phyloP scores from a whole-genome alignment of 2,797 vertebrate species.

The Oryzias dopingdopingensis region DNA sequence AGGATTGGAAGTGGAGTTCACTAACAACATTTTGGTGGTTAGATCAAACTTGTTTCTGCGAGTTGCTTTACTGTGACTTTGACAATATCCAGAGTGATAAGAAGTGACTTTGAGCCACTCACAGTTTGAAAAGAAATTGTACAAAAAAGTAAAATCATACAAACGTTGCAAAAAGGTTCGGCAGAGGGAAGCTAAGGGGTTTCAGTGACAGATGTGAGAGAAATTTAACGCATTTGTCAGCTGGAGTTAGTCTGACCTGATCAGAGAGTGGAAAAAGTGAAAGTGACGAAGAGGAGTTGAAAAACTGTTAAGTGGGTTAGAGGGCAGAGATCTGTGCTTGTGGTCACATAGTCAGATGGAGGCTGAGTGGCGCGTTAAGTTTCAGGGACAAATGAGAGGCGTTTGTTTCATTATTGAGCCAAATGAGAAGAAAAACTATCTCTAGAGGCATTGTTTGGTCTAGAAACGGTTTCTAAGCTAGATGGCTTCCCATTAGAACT shows the following conservation, averaged over 20 bases:
- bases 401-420: constrained; percentile 47
- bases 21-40: too few species aligned
- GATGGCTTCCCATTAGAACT: too few species aligned
- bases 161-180: too few species aligned
- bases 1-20: too few species aligned
- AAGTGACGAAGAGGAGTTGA: constrained; percentile 9
- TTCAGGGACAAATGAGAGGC: constrained; percentile 65
- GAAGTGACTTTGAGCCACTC: too few species aligned
- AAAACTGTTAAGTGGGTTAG: constrained; percentile 37
- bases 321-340: constrained; percentile 7
- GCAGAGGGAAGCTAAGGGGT: background rate
- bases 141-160: too few species aligned
- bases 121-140: too few species aligned
- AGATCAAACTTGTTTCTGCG: too few species aligned
- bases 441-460: background rate
- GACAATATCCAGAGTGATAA: too few species aligned
- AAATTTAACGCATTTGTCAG: background rate
- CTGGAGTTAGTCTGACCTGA: background rate
- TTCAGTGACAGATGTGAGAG: background rate
- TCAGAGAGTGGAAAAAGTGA: background rate
- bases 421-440: background rate
- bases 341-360: constrained; percentile 29
- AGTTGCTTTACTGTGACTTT: too few species aligned
- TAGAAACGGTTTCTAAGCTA: background rate
- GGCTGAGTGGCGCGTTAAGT: constrained; percentile 13